A percentile compares a stretch with the other conserved stretches of the same genome.
Conservation (phyloP, 2,888 invertebrate species). For the Sminthurinus aureus region DNA sequence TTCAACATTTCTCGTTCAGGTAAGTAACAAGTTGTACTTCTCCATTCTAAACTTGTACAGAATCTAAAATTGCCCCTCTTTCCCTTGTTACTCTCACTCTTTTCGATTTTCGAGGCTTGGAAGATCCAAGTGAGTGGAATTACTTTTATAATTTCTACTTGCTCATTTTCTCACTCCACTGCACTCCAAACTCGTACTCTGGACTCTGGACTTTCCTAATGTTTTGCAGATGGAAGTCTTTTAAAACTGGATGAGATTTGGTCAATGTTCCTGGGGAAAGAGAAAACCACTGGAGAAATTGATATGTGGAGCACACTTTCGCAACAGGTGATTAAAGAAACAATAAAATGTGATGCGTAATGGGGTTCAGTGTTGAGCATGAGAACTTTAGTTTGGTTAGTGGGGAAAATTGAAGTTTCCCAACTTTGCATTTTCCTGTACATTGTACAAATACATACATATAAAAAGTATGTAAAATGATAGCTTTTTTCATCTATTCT, state of each 20-base stretch:
- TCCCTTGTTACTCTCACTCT: too few species aligned
- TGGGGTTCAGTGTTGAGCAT: too few species aligned
- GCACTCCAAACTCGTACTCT: too few species aligned
- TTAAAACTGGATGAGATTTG: constrained; percentile 39
- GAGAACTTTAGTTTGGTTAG: too few species aligned
- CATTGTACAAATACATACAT: too few species aligned
- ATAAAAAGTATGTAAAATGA: background rate
- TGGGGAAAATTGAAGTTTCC: too few species aligned
- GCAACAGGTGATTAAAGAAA: constrained; percentile 35
- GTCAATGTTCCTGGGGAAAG: constrained; percentile 37
- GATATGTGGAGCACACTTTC: constrained; percentile 39
- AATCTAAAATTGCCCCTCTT: too few species aligned
- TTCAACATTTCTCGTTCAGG: constrained; percentile 59
- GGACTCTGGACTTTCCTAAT: background rate
- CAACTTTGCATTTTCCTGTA: too few species aligned
- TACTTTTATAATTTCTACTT: background rate
- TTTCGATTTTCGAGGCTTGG: too few species aligned
- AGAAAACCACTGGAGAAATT: background rate
- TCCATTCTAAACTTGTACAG: background rate
- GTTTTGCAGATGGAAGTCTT: constrained; percentile 34
- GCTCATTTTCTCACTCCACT: background rate
- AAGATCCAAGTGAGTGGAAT: too few species aligned
- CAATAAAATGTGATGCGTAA: too few species aligned
- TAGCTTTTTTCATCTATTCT: background rate
- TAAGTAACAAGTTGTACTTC: too few species aligned